Base-by-base conservation (phyloP, 1,140 invertebrate species). In the Tribolium madens region DNA sequence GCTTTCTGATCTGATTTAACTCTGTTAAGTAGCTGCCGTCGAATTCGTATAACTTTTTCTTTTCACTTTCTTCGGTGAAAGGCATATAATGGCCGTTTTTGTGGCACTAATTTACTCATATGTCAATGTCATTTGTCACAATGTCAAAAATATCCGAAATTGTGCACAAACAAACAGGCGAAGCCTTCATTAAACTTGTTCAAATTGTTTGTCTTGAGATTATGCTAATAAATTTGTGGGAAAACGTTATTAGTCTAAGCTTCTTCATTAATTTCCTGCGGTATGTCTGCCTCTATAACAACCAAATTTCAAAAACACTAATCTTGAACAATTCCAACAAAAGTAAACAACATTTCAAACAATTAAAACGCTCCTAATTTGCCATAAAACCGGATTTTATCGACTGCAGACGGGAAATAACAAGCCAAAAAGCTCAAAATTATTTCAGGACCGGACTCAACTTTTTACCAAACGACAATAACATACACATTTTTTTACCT, bases 201-300 rank as follows among this genome's bases (percentile, higher is more conserved):
- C 12, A 64, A 64, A 64, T 14, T 64, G 57, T 33, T 64, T 64
- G 57, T 64, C 57, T 64, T 64, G 9, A 33, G 26, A 64, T 64
- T 64, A 64, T 64, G 26, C 26, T 64, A 64, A 64, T 64, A 64
- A 50, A 64, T 64, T 64, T 36, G 57, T 64, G 26, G 21, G n/a
- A 64, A 26, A 64, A 64, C 17, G 57, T 64, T 64, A 64, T 64
- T 64, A 33, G 26, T 33, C 3, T 64, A 64, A 64, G 57, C 57
- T 64, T 64, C 57, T 64, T 33, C 57, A 64, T 64, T 64, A 64
- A 64, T 33, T 33, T 31, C 57, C 6, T 64, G 57, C 57, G 57
- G 57, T 64, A 64, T 33, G 21, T 26, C 13, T 64, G 3, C 21
- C 12, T 50, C 15, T 17, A 50, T 17, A 57, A 57, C 18, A 57